Evolutionary conservation across 2,113 vertebrate species (phyloP), one percentile per base, ranked within the genome.

Genomic region (Alouatta palliata): DNA sequence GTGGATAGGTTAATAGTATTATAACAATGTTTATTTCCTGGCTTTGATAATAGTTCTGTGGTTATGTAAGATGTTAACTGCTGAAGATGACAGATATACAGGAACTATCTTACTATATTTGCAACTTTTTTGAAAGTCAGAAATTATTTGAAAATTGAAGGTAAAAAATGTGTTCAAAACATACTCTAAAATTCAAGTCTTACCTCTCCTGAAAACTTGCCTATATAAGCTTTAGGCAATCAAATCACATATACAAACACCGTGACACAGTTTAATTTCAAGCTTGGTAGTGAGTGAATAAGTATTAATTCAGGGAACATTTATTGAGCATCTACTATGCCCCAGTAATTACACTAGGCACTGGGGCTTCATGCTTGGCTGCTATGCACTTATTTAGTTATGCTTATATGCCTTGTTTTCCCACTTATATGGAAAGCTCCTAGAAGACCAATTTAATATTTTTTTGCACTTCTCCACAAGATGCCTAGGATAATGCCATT

Each of bases 291-390:
- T 79, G 64, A 94, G 21, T 70, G 79, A 91, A 47, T 76, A n/a
- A 54, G 27, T 89, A 43, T 70, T 76, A 87, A 91, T 68, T 75
- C 7, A 13, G 91, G 13, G 37, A 70, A 64, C n/a, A 61, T 76
- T 93, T 54, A 92, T 35, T 93, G 71, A 95, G 71, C 56, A 61
- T 32, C 47, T 95, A 68, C 82, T 93, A 21, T 85, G 87, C 19
- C 8, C 40, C 71, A 64, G 47, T 23, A 56, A 79, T 76, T 52
- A 75, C 20, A 6, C 11, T 47, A 8, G n/a, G 6, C 43, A 35
- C 83, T 54, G 64, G 61, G 47, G 86, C 40, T 64, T 76, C 58
- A 35, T 21, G 47, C 73, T 21, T 70, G 37, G 12, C 5, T 61
- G 76, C 6, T 77, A 2, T 66, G 20, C 14, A 12, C 10, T 21